Conservation (phyloP, 1,140 invertebrate genomes). For the Cherax destructor region DNA sequence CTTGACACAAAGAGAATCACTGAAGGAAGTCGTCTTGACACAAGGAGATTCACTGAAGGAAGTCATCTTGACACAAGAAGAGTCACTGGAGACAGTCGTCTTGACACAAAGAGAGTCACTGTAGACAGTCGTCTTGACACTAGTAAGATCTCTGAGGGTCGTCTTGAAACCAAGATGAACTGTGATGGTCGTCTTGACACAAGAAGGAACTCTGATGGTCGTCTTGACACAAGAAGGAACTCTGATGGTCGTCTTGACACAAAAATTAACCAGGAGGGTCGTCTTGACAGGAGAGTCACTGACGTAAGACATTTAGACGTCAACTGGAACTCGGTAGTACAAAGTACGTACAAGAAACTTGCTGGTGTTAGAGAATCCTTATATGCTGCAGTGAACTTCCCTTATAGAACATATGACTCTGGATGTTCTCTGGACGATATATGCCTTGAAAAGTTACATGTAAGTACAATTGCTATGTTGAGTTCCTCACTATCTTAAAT, state of each 20-base stretch:
- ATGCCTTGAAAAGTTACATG: too few species aligned
- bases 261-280: neutral
- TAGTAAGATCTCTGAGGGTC: too few species aligned
- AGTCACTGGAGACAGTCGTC: neutral
- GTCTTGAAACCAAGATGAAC: too few species aligned
- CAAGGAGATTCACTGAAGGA: neutral
- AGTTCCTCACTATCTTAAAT: too few species aligned
- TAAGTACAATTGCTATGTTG: too few species aligned
- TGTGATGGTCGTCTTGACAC: neutral
- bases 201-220: neutral
- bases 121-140: neutral
- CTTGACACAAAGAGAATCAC: neutral
- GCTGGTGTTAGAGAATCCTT: too few species aligned
- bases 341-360: too few species aligned
- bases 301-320: neutral
- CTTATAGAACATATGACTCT: too few species aligned
- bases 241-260: neutral
- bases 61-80: neutral
- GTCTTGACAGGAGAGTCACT: neutral
- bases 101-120: neutral
- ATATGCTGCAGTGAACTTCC: too few species aligned
- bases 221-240: neutral
- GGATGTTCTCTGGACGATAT: too few species aligned
- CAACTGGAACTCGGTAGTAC: neutral
- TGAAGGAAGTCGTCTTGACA: neutral